Evolutionary conservation across 2,888 invertebrate species (phyloP).

Genomic region (Eristalis intricaria): DNA sequence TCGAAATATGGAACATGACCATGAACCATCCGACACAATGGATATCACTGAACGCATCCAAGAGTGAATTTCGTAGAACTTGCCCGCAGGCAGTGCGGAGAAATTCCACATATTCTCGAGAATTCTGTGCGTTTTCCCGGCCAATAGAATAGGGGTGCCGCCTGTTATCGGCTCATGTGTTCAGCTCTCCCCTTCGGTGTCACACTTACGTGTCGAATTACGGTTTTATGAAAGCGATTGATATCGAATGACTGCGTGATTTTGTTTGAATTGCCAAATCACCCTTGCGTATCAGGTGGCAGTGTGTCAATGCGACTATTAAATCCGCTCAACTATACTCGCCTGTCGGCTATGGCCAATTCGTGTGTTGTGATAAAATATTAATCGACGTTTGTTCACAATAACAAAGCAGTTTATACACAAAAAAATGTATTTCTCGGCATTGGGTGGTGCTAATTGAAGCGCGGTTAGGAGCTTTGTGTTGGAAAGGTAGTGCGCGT

Average conservation of each 20-base stretch:
- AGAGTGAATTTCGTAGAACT: neutral
- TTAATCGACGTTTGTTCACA: conserved; percentile 19
- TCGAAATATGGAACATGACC: neutral
- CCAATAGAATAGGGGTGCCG: neutral
- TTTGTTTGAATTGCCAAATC: conserved; percentile 7
- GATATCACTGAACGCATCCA: neutral
- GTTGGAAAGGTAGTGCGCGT: neutral
- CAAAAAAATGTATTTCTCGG: neutral
- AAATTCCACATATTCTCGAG: neutral
- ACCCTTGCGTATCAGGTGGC: conserved; percentile 10
- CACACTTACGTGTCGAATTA: conserved; percentile 9
- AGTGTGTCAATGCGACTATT: conserved; percentile 1
- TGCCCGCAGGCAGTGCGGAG: neutral
- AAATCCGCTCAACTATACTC: neutral
- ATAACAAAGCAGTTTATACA: neutral
- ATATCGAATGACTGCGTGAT: conserved; percentile 11
- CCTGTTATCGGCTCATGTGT: neutral
- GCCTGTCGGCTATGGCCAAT: neutral
- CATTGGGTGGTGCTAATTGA: conserved; percentile 5
- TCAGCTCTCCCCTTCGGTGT: neutral
- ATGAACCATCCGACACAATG: neutral
- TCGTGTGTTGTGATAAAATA: conserved; percentile 5
- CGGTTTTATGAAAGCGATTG: conserved; percentile 1
- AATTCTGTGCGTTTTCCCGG: neutral
- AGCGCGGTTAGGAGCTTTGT: neutral